Percentiles rank a stretch among this genome's conserved stretches.
phyloP scores from a whole-genome alignment of 2,797 vertebrate species.

The Ambastaia sidthimunki region DNA sequence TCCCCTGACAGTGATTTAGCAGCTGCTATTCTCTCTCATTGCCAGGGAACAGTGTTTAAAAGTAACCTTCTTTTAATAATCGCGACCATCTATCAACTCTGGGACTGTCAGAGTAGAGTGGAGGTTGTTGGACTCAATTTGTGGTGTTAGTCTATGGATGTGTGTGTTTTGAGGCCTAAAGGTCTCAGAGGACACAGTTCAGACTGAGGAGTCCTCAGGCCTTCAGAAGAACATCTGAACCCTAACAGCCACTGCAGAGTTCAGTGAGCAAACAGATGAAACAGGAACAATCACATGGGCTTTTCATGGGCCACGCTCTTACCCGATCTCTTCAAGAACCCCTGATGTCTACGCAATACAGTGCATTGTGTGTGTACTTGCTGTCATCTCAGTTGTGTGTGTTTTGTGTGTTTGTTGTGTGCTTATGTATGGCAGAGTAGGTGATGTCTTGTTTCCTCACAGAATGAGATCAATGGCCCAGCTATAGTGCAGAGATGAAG shows the following conservation, averaged over 20 bases:
- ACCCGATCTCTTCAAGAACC: background rate
- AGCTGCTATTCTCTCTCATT: constrained; percentile 53
- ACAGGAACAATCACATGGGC: background rate
- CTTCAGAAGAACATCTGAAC: constrained; percentile 17
- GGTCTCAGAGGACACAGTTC: constrained; percentile 6
- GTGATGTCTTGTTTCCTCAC: background rate
- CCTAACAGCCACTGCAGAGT: constrained; percentile 4
- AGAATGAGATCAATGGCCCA: constrained; percentile 36
- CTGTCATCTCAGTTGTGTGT: background rate
- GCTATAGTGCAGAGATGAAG: constrained; percentile 56
- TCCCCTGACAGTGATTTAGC: constrained; percentile 79
- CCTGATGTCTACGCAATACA: background rate
- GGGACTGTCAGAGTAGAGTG: constrained; percentile 69
- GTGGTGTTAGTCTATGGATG: background rate
- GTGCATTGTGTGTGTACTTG: background rate
- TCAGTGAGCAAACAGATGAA: constrained; percentile 11
- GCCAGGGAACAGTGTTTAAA: constrained; percentile 71
- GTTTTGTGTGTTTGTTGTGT: background rate
- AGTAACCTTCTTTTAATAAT: constrained; percentile 84
- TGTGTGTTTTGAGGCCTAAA: constrained; percentile 51
- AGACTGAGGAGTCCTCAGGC: constrained; percentile 6
- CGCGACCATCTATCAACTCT: constrained; percentile 77
- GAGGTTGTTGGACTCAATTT: constrained; percentile 61
- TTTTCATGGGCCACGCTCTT: constrained; percentile 1
- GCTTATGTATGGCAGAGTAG: constrained; percentile 4